Evolutionary conservation across 2,113 vertebrate genomes (phyloP).

Genomic region (Asarcornis scutulata): DNA sequence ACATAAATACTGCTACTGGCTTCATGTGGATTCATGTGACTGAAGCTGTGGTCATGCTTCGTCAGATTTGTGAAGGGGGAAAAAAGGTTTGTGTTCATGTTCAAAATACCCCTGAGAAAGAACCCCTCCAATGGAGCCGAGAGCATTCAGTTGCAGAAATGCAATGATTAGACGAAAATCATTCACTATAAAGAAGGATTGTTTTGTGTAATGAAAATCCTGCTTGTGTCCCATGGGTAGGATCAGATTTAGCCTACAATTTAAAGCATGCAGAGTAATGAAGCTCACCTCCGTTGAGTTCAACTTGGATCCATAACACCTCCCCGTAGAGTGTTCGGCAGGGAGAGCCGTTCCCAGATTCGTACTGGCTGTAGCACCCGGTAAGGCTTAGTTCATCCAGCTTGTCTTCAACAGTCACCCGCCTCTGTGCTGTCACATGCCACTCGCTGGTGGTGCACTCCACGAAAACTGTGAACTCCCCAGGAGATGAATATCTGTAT

Average conservation of each 20-base stretch:
- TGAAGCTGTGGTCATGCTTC: neutral
- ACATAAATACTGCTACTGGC: neutral
- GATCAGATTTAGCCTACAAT: neutral
- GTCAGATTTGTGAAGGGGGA: neutral
- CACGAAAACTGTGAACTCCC: slow-evolving; percentile 83
- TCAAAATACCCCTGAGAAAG: neutral
- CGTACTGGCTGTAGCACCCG: slow-evolving; percentile 78
- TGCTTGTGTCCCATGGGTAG: neutral
- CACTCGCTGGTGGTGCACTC: slow-evolving; percentile 91
- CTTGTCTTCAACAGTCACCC: slow-evolving; percentile 80
- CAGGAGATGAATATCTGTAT: slow-evolving; percentile 81
- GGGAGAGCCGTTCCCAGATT: slow-evolving; percentile 67
- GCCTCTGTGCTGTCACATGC: slow-evolving; percentile 86
- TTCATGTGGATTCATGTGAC: neutral
- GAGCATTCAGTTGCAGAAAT: neutral
- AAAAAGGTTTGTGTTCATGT: neutral
- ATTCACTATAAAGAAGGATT: neutral
- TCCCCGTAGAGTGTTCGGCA: slow-evolving; percentile 77
- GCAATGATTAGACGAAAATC: neutral
- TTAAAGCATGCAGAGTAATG: neutral
- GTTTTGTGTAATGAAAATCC: neutral
- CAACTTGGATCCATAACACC: slow-evolving; percentile 81
- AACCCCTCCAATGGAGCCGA: neutral
- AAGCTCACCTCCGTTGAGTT: slow-evolving; percentile 80
- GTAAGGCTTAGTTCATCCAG: slow-evolving; percentile 74